These are phyloP conservation scores for Tympanuchus pallidicinctus DNA, from an alignment of 2,113 vertebrate species.

Conservation along the genomic window DNA sequence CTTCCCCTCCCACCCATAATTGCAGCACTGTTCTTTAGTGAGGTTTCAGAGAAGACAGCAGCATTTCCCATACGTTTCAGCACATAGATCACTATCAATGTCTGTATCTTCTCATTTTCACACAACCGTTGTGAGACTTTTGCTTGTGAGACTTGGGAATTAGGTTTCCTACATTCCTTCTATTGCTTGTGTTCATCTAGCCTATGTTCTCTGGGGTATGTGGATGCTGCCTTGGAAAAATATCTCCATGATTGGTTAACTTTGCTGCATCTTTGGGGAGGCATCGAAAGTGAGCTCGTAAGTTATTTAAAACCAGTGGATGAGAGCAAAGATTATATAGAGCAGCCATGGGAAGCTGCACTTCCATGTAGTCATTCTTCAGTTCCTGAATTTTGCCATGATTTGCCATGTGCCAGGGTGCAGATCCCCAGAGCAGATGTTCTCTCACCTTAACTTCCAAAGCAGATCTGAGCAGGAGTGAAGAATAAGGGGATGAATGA, in stretches of 20 bases:
- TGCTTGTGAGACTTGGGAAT: neutral
- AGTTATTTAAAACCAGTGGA: constrained; percentile 24
- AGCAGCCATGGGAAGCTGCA: neutral
- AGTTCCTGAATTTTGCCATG: neutral
- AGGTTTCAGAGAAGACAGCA: neutral
- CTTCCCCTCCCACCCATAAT: neutral
- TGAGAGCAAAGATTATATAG: neutral
- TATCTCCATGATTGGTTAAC: neutral
- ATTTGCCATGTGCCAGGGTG: neutral
- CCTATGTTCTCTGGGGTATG: neutral
- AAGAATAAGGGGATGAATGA: neutral
- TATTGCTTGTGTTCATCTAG: neutral
- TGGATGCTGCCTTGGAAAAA: neutral
- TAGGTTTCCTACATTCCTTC: neutral
- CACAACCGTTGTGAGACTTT: neutral
- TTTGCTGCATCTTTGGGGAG: constrained; percentile 16
- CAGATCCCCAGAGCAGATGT: neutral
- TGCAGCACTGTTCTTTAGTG: neutral
- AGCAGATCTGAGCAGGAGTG: neutral
- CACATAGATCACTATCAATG: neutral
- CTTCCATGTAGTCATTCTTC: neutral
- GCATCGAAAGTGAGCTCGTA: neutral
- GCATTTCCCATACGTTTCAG: neutral
- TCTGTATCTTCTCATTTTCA: neutral
- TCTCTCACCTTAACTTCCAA: neutral